Base-by-base conservation (phyloP, 2,113 vertebrate species). In the Crotalus viridis region DNA sequence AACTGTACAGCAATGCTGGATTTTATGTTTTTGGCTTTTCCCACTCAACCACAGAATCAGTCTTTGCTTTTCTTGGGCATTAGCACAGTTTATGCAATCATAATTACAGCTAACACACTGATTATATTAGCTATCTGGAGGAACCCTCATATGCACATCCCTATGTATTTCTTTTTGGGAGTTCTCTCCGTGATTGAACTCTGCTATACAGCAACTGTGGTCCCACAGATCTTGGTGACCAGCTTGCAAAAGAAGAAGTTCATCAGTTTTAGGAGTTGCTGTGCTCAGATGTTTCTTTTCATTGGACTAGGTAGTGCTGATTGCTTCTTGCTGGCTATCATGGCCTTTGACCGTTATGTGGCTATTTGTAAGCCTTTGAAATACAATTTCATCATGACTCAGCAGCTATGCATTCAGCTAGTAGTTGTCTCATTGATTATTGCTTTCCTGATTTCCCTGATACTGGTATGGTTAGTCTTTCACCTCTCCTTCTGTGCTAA, bases 141-240 rank as follows among this genome's bases (percentile, higher is more conserved):
- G 5, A 95, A 97, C 87, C 3, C 85, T 46, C 56, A 26, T 19
- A 94, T 97, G 0, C 95, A 95, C 56, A 95, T 21, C 0, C 95
- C 96, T 88, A 97, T 96, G 96, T 96, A 96, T 94, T 95, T 91
- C 74, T 95, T 97, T 21, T 91, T 96, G 90, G 95, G 94, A 3
- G 91, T 93, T 64, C 94, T 97, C 4, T 96, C 94, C 0, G 90
- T 88, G 4, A 19, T 96, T 0, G 97, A 97, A 86, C 85, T 97
- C 4, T 94, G 95, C 93, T 96, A 96, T 89, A 96, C 94, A 0
- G 91, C 96, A 5, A 94, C 89, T 4, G 92, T 96, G 43, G 94
- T 96, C 26, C 97, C 96, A 0, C 96, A 97, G 26, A 93, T 96
- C 3, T 69, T 96, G 69, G 64, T 55, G 64, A 95, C 90, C 39